A percentile compares a stretch with the other conserved stretches of the same genome.
Conservation (phyloP, 2,113 vertebrate species). For the Rhagologus leucostigma region DNA sequence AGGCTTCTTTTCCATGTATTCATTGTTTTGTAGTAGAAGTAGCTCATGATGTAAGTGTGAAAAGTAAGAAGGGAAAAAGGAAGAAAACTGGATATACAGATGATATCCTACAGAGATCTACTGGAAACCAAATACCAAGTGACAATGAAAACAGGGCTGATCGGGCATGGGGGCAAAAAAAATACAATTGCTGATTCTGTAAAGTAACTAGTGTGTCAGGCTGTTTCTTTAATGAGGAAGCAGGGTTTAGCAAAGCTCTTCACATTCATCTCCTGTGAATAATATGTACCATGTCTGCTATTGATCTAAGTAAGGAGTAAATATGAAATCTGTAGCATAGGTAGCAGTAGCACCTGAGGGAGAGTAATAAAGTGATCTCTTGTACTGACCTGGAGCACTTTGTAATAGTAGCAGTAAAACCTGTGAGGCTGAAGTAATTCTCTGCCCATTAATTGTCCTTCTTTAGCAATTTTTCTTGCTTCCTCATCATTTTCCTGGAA, state of each 20-base stretch:
- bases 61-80: background rate
- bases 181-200: background rate
- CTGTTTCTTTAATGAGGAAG: background rate
- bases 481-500: conserved; percentile 81
- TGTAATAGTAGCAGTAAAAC: conserved; percentile 90
- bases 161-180: background rate
- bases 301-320: background rate
- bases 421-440: conserved; percentile 85
- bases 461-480: conserved; percentile 77
- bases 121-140: background rate
- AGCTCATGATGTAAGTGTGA: background rate
- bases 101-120: background rate
- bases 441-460: conserved; percentile 77
- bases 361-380: background rate
- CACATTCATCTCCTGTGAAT: background rate
- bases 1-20: background rate
- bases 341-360: background rate
- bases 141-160: background rate
- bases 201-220: background rate
- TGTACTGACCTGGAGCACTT: conserved; percentile 73
- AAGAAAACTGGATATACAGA: background rate
- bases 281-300: background rate
- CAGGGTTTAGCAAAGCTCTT: background rate
- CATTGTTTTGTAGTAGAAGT: background rate
- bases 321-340: background rate